These are phyloP conservation scores for Oreochromis aureus DNA, from an alignment of 2,113 vertebrate genomes.

Conservation along the genomic window DNA sequence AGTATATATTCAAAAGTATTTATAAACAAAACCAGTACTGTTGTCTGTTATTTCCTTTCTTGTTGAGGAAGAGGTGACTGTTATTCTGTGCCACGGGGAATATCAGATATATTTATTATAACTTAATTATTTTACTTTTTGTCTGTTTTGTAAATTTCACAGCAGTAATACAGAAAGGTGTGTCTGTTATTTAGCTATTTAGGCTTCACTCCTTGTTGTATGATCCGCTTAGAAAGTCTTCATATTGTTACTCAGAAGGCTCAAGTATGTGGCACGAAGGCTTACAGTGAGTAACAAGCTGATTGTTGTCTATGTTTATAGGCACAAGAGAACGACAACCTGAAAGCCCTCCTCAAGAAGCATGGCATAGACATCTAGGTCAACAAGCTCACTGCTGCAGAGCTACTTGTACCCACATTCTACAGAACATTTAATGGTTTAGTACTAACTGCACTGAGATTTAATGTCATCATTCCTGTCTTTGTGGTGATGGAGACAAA, in stretches of 20 bases:
- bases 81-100: accelerated
- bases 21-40: neutral
- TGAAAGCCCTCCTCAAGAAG: conserved; percentile 77
- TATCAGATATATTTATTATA: neutral
- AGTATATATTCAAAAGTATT: neutral
- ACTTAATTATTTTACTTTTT: neutral
- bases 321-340: conserved; percentile 84
- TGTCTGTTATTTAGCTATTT: accelerated
- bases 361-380: conserved; percentile 60
- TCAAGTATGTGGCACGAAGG: neutral
- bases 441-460: neutral
- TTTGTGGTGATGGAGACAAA: neutral
- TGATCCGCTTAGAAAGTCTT: neutral
- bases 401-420: neutral
- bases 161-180: neutral
- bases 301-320: conserved; percentile 41
- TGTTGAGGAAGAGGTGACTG: neutral
- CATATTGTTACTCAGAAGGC: neutral
- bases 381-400: neutral
- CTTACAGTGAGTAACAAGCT: neutral
- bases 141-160: neutral
- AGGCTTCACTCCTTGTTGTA: neutral
- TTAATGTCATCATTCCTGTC: neutral
- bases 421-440: neutral
- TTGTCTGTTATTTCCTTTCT: neutral